Percentiles rank a stretch among this genome's conserved stretches.
phyloP scores from a whole-genome alignment of 2,113 vertebrate species.

The Butastur rufipennis region DNA sequence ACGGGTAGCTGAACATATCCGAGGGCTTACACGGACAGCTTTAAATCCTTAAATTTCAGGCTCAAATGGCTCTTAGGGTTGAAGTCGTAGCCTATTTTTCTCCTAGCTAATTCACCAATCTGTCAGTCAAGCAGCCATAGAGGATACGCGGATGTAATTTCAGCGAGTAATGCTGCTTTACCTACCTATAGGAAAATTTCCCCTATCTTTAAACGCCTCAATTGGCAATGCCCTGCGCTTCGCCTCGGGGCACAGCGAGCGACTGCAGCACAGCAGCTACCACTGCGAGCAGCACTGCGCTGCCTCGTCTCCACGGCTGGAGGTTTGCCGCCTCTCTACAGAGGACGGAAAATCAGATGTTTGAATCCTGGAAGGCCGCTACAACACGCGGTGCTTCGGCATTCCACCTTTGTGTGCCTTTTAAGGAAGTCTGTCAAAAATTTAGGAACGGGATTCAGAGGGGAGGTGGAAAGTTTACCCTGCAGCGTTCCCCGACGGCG shows the following conservation, averaged over 20 bases:
- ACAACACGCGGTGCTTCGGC: accelerated
- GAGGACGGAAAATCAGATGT: neutral
- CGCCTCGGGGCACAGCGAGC: neutral
- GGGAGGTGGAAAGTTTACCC: neutral
- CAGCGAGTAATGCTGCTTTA: neutral
- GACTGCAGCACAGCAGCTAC: neutral
- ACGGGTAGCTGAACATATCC: accelerated
- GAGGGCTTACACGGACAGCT: neutral
- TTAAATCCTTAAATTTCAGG: neutral
- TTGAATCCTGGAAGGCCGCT: neutral
- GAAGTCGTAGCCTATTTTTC: neutral
- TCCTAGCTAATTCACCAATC: neutral
- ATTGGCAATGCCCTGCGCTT: neutral
- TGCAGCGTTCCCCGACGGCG: accelerated
- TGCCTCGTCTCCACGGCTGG: accelerated
- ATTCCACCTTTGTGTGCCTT: accelerated
- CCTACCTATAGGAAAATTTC: neutral
- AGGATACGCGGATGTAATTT: accelerated
- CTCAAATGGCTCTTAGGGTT: neutral
- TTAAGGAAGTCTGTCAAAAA: neutral
- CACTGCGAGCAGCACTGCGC: neutral
- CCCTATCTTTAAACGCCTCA: neutral
- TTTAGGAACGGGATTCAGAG: too few relatives aligned
- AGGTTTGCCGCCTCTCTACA: too few relatives aligned
- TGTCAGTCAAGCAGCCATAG: neutral